These are phyloP conservation scores for Cirrhinus molitorella DNA, from an alignment of 2,797 vertebrate genomes.

Conservation along the genomic window DNA sequence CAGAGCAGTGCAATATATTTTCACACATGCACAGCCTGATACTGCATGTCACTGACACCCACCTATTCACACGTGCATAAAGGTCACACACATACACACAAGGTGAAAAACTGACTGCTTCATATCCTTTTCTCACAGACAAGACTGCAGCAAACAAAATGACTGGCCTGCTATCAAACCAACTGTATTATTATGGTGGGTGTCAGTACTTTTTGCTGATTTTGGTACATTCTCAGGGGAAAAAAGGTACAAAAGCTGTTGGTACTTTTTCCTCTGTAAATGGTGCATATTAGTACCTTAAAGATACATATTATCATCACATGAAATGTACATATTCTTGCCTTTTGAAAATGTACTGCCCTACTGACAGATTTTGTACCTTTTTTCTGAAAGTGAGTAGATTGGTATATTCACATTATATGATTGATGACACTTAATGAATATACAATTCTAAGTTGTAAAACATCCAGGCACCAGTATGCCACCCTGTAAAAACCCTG, in stretches of 20 bases:
- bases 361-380: no score
- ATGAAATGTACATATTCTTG: no score
- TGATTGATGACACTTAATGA: no score
- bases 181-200: background rate
- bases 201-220: background rate
- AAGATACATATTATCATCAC: no score
- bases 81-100: slow-evolving; percentile 34
- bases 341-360: no score
- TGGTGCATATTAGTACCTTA: no score
- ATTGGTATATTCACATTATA: no score
- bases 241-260: no score
- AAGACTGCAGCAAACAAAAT: background rate
- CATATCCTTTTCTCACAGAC: background rate
- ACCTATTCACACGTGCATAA: slow-evolving; percentile 41
- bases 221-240: no score
- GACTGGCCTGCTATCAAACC: background rate
- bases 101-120: background rate
- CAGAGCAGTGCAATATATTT: background rate
- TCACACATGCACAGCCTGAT: slow-evolving; percentile 38
- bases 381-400: no score
- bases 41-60: slow-evolving; percentile 49
- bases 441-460: background rate
- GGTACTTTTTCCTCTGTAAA: no score
- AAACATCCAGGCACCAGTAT: background rate
- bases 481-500: background rate